These are phyloP conservation scores for Carduelis carduelis DNA, from an alignment of 2,797 vertebrate genomes.

Conservation along the genomic window DNA sequence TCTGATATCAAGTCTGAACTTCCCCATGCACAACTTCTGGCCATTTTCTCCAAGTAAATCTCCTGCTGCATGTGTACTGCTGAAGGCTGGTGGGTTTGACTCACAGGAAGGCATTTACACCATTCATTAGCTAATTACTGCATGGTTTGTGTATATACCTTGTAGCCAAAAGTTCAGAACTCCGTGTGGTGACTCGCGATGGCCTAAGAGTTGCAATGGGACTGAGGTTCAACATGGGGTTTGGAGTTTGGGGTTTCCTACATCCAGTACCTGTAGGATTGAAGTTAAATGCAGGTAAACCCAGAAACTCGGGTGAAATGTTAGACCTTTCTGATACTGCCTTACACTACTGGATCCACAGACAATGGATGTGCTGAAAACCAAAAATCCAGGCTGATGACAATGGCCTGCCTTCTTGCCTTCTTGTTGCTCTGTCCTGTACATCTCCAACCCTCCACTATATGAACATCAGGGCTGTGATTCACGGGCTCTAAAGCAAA, in stretches of 20 bases:
- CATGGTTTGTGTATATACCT: not conserved
- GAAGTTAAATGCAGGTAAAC: not conserved
- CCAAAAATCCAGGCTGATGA: not conserved
- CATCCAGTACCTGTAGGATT: not conserved
- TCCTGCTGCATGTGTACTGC: not conserved
- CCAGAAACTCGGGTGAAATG: not conserved
- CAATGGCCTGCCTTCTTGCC: fast-evolving
- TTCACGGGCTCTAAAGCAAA: not conserved
- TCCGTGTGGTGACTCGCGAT: not conserved
- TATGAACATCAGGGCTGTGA: not conserved
- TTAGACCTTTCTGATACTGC: not conserved
- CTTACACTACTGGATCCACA: not conserved
- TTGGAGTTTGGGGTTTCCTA: not conserved
- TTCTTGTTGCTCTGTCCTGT: not conserved
- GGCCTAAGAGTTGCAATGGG: not conserved
- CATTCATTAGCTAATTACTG: not conserved
- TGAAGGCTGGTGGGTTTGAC: not conserved
- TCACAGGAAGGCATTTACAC: not conserved
- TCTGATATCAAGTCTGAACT: not conserved
- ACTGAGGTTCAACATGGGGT: not conserved
- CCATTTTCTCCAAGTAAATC: not conserved
- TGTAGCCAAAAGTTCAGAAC: not conserved
- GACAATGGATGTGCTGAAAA: not conserved
- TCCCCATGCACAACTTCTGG: not conserved
- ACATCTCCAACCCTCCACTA: not conserved